Percentiles rank a stretch among this genome's conserved stretches.
phyloP scores from a whole-genome alignment of 2,797 vertebrate genomes.

The Alca torda region DNA sequence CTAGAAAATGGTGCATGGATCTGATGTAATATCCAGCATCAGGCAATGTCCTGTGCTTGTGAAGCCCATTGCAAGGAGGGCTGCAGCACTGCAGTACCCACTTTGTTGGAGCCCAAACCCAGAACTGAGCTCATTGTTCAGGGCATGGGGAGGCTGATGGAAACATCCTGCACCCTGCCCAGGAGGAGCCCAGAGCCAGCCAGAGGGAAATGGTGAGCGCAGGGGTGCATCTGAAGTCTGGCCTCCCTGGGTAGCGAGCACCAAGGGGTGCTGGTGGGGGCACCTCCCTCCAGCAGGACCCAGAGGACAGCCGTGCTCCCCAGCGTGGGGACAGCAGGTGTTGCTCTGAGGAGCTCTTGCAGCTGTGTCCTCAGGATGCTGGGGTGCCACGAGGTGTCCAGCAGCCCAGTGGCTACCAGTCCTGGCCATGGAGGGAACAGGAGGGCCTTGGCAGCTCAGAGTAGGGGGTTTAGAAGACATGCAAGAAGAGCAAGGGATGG shows the following conservation, averaged over 20 bases:
- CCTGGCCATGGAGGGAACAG: background rate
- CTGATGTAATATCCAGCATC: background rate
- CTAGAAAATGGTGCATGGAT: background rate
- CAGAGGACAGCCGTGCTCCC: background rate
- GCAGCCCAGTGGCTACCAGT: background rate
- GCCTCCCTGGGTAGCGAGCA: background rate
- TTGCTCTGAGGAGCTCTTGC: background rate
- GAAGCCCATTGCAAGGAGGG: background rate
- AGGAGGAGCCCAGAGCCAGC: background rate
- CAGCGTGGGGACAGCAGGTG: background rate
- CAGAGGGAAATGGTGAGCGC: background rate
- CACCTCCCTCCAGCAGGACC: background rate
- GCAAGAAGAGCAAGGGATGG: background rate
- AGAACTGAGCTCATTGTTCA: background rate
- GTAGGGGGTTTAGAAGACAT: background rate
- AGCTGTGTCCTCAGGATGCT: background rate
- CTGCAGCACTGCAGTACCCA: background rate
- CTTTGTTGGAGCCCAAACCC: background rate
- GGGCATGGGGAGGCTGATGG: background rate
- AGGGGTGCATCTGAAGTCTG: no score
- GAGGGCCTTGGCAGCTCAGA: background rate
- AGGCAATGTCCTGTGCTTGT: background rate
- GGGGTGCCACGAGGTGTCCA: background rate
- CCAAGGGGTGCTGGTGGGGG: background rate
- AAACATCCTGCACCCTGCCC: background rate